A percentile compares a stretch with the other conserved stretches of the same genome.
These are phyloP conservation scores for Drosophila affinis DNA, from an alignment of 2,888 invertebrate genomes.

Conservation along the genomic window DNA sequence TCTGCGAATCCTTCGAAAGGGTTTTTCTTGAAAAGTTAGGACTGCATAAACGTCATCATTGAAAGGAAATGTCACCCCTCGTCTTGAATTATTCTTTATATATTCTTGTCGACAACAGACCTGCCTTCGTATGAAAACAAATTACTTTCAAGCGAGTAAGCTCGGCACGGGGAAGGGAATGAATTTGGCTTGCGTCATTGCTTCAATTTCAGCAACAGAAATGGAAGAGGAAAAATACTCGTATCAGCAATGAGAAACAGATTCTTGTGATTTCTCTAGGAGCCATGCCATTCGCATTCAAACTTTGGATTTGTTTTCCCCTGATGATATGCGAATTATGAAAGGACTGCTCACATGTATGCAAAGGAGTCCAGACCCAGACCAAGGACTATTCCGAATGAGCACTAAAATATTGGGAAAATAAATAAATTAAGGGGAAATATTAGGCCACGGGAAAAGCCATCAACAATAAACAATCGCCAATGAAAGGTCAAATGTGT, in stretches of 20 bases:
- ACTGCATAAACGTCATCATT: neutral
- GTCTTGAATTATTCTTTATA: conserved; percentile 7
- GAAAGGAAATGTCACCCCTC: conserved; percentile 9
- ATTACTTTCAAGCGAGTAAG: conserved; percentile 63
- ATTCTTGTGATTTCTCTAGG: conserved; percentile 28
- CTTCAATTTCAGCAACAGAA: conserved; percentile 58
- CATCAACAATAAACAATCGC: no score
- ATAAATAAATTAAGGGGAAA: no score
- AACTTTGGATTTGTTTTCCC: neutral
- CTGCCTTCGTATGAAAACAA: conserved; percentile 50
- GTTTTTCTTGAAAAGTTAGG: neutral
- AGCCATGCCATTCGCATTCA: neutral
- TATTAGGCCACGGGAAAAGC: no score
- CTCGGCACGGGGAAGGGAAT: conserved; percentile 22
- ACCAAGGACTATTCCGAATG: conserved; percentile 34
- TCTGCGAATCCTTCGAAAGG: neutral
- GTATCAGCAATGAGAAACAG: conserved; percentile 23
- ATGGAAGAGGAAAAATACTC: neutral
- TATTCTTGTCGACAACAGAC: conserved; percentile 38
- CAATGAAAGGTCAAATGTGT: no score
- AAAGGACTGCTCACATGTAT: neutral
- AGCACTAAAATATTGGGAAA: no score
- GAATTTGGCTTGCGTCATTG: conserved; percentile 64
- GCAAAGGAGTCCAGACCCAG: no score
- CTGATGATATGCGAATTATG: conserved; percentile 39